Evolutionary conservation across 2,888 invertebrate species (phyloP), one percentile per base, ranked within the genome.

Genomic region (Exephanes ischioxanthus): DNA sequence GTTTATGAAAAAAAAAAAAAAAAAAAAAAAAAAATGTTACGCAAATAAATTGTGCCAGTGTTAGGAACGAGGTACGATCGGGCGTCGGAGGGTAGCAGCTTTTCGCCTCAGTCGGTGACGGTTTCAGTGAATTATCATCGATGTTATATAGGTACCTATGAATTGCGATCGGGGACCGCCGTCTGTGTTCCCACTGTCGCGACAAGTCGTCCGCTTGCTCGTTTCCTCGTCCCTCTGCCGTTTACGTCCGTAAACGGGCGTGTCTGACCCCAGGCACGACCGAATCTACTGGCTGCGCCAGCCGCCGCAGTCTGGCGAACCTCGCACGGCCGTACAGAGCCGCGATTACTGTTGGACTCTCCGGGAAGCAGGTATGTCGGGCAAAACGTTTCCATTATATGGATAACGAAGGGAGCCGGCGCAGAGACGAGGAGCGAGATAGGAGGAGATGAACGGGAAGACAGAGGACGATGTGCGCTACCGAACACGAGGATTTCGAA

Each of bases 231-330:
- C 26, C 22, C 0, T 26, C 26, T 45, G 63, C 30, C 37, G 58
- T 4, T 5, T 22, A 22, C 16, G 14, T 70, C 33, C 16, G 79
- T 48, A 63, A 30, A 22, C 71, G 14, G 48, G 67, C 67, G 68
- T 71, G 81, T 85, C 84, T 80, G 80, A 84, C 77, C 84, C 77
- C 84, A 77, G 48, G 33, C 53, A 77, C 68, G 84, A 63, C 37
- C 14, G 33, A 41, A 72, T 84, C 84, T 77, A 84, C 51, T 33
- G 45, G 19, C 16, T 19, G 11, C 16, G 0, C 33, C n/a, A 11
- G 16, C 9, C 22, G 26, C 22, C n/a, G n/a, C 22, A 22, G 41
- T 14, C 51, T 3, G 30, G 45, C 45, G 48, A n/a, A 30, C 6
- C 67, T 48, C 55, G 16, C 22, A 26, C 11, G 41, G 14, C 22